phyloP scores from a whole-genome alignment of 2,797 vertebrate genomes.

The Cossypha caffra region DNA sequence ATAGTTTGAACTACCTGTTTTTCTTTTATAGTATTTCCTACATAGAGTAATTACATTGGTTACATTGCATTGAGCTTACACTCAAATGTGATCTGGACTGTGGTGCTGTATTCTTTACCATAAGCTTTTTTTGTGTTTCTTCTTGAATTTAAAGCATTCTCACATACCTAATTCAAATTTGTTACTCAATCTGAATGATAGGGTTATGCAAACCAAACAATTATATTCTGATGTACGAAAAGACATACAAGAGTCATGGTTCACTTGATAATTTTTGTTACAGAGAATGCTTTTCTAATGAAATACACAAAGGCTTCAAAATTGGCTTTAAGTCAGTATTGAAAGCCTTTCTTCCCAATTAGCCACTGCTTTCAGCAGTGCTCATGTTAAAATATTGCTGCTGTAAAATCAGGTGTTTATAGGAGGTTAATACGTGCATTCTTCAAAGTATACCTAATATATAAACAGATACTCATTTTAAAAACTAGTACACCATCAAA shows the following conservation, averaged over 20 bases:
- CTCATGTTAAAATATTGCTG: conserved; percentile 58
- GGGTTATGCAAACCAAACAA: conserved; percentile 6
- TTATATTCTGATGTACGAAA: neutral
- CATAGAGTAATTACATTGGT: neutral
- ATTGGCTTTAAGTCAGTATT: conserved; percentile 16
- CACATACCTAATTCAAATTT: neutral
- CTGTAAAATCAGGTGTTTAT: conserved; percentile 68
- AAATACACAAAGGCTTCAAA: neutral
- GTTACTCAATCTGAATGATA: conserved; percentile 31
- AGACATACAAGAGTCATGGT: neutral
- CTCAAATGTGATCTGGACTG: conserved; percentile 37
- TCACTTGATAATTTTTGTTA: neutral
- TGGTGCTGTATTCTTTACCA: conserved; percentile 46
- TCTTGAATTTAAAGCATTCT: neutral
- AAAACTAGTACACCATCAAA: conserved; percentile 23
- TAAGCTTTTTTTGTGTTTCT: conserved; percentile 64
- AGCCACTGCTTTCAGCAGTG: conserved; percentile 30
- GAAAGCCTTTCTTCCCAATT: conserved; percentile 1
- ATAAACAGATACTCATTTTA: conserved; percentile 47
- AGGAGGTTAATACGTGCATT: conserved; percentile 44
- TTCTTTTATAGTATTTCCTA: conserved; percentile 67
- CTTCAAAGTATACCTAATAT: conserved; percentile 48
- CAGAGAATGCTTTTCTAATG: neutral
- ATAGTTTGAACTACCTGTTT: conserved; percentile 73
- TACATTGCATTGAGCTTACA: neutral